phyloP scores from a whole-genome alignment of 2,888 invertebrate species.

The Zaprionus lineosus region DNA sequence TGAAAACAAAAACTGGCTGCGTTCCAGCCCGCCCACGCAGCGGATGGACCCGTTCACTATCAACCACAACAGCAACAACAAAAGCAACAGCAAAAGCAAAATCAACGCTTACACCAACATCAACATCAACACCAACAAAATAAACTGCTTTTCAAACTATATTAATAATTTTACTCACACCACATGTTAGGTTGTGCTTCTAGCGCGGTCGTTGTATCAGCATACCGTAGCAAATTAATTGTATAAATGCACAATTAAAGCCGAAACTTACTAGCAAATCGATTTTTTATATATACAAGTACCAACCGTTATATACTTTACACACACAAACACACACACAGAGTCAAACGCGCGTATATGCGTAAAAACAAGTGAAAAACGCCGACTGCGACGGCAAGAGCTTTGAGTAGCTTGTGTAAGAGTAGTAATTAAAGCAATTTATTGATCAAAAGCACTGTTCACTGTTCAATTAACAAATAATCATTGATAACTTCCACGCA shows the following conservation, averaged over 20 bases:
- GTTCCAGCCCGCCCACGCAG: constrained; percentile 69
- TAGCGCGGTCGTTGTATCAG: constrained; percentile 10
- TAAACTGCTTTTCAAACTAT: no score
- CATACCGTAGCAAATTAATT: constrained; percentile 26
- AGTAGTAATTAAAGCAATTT: background rate
- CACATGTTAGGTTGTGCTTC: constrained; percentile 43
- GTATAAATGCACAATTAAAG: constrained; percentile 57
- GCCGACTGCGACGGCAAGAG: constrained; percentile 49
- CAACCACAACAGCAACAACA: constrained; percentile 28
- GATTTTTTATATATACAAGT: constrained; percentile 55
- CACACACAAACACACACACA: constrained; percentile 7
- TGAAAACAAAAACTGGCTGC: constrained; percentile 48
- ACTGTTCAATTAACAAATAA: background rate
- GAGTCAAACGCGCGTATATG: constrained; percentile 37
- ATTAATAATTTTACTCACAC: no score
- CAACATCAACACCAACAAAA: constrained; percentile 5
- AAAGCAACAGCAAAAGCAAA: background rate
- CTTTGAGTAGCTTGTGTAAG: constrained; percentile 9
- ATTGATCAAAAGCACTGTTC: background rate
- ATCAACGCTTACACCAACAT: constrained; percentile 5
- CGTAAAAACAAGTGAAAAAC: constrained; percentile 67
- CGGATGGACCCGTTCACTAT: constrained; percentile 49
- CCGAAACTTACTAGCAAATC: constrained; percentile 63
- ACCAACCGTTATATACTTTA: constrained; percentile 15
- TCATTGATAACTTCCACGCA: constrained; percentile 5